Evolutionary conservation across 2,797 vertebrate genomes (phyloP), one percentile per base, ranked within the genome.

Genomic region (Pyrocephalus nanus): DNA sequence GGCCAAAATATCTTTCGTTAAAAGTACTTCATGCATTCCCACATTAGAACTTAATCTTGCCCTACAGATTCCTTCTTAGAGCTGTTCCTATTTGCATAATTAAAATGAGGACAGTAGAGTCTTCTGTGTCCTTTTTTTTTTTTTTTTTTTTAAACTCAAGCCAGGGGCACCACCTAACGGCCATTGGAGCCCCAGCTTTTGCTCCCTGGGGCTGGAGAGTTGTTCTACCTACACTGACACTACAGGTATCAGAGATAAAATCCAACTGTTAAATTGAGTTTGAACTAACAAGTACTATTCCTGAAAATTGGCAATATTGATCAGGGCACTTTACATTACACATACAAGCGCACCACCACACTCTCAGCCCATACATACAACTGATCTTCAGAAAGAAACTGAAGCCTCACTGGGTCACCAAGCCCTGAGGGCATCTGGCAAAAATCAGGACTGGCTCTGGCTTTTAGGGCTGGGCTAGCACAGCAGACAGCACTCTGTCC

Each of bases 131-230:
- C 6, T 2, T 27, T 1, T 10, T 43, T 20, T 34, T 21, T 34
- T 54, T 64, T 85, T 64, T 81, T 78, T 60, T 64, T 85, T 88
- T 76, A 40, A 3, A 3, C 54, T 61, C 54, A 65, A 96, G 92
- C 53, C 94, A 95, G 93, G 91, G 96, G 96, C 95, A 94, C 96
- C 96, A 95, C 95, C 96, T 96, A 96, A 95, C 1, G 96, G 96
- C n/a, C 88, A 79, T 2, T 13, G 21, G 23, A 88, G n/a, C 36
- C 51, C 43, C 13, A 23, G 76, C 64, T 69, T 55, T 26, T 34
- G 20, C 45, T 72, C 32, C 32, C 43, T 36, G 57, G 30, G 27
- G 10, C 9, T 54, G 73, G 18, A 42, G 19, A 19, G 13, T 11
- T 54, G 4, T 5, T 38, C 5, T 5, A 30, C 36, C 60, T 7